Evolutionary conservation across 2,113 vertebrate genomes (phyloP).

Genomic region (Phyllostomus hastatus): DNA sequence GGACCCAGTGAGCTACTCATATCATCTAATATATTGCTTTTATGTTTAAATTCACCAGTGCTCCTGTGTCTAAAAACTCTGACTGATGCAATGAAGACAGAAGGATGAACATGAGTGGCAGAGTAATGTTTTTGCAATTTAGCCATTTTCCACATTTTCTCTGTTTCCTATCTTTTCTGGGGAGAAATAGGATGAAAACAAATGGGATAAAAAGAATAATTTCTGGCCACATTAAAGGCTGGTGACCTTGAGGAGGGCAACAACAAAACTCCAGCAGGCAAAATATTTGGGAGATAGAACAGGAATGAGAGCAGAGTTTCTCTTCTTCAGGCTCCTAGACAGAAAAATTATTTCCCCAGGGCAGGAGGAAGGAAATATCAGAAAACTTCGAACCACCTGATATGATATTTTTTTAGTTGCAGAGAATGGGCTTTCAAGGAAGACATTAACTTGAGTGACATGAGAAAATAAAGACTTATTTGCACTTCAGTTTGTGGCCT

Average conservation of each 20-base stretch:
- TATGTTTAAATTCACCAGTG: neutral
- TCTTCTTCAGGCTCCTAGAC: neutral
- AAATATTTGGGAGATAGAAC: neutral
- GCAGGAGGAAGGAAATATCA: neutral
- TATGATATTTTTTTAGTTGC: neutral
- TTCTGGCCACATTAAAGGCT: neutral
- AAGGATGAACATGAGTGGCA: neutral
- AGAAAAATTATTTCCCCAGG: neutral
- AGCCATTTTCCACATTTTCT: neutral
- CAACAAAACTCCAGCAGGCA: neutral
- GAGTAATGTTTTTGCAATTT: neutral
- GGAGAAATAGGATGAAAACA: neutral
- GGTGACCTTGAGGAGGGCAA: neutral
- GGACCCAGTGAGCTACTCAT: neutral
- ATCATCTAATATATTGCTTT: neutral
- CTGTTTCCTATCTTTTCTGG: neutral
- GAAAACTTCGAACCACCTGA: neutral
- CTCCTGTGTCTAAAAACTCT: neutral
- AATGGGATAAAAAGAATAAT: neutral
- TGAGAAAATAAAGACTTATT: neutral
- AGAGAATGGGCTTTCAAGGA: neutral
- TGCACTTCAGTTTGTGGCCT: neutral
- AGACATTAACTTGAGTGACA: neutral
- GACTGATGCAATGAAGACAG: neutral
- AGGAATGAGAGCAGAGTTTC: neutral